A percentile compares a stretch with the other conserved stretches of the same genome.
Conservation (phyloP, 2,113 vertebrate genomes). For the Azemiops feae region DNA sequence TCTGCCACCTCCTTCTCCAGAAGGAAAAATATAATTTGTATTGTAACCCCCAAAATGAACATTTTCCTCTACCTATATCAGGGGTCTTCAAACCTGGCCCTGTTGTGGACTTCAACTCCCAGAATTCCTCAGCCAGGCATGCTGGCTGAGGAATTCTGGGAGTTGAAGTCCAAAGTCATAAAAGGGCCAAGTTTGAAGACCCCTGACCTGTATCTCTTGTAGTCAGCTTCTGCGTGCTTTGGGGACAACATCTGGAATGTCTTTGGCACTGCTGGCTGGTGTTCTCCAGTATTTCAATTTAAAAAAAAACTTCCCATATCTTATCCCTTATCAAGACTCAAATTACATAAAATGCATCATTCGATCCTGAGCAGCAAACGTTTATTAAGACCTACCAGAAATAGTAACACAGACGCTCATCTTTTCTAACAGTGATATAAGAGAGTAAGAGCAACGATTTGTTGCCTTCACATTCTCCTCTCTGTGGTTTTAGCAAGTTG, state of each 20-base stretch:
- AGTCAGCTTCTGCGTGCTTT: background rate
- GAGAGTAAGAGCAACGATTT: background rate
- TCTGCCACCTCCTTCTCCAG: background rate
- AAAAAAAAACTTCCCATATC: background rate
- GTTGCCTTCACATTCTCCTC: background rate
- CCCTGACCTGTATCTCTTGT: background rate
- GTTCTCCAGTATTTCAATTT: background rate
- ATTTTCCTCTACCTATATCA: background rate
- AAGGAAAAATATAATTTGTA: background rate
- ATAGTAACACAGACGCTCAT: background rate
- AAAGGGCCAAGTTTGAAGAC: too few relatives aligned
- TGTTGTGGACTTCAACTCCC: too few relatives aligned
- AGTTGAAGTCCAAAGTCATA: too few relatives aligned
- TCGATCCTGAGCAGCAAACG: background rate
- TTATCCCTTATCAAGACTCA: background rate
- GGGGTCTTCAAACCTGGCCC: too few relatives aligned
- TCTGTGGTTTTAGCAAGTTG: background rate
- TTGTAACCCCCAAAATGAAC: background rate
- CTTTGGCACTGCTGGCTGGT: background rate
- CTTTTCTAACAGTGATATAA: background rate
- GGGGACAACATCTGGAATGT: background rate
- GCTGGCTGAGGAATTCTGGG: too few relatives aligned
- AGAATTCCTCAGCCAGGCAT: too few relatives aligned
- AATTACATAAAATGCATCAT: background rate
- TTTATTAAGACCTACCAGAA: background rate